Evolutionary conservation across 2,797 vertebrate species (phyloP).

Genomic region (Heliangelus exortis): DNA sequence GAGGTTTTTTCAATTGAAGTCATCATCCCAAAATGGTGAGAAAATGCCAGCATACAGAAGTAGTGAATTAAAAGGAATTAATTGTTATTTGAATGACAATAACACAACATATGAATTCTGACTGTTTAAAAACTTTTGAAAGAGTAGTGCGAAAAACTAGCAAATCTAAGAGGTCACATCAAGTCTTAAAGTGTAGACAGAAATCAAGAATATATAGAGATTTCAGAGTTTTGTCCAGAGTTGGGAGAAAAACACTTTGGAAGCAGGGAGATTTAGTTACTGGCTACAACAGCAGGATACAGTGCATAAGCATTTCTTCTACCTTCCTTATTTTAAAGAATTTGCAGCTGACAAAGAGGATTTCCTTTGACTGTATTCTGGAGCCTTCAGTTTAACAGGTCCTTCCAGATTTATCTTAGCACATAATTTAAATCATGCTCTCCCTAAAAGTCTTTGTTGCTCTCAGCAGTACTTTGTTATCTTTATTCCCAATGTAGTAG

Average conservation of each 20-base stretch:
- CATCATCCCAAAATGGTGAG: background rate
- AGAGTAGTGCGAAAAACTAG: background rate
- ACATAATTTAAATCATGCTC: rapidly evolving
- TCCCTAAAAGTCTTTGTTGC: background rate
- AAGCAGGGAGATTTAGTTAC: background rate
- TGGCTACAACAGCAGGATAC: background rate
- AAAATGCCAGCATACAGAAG: slow-evolving; percentile 28
- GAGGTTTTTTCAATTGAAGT: slow-evolving; percentile 43
- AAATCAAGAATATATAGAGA: background rate
- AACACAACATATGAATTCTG: background rate
- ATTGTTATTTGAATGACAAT: background rate
- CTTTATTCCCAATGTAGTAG: background rate
- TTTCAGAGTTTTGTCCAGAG: background rate
- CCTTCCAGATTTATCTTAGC: background rate
- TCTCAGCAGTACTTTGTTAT: background rate
- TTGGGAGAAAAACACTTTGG: background rate
- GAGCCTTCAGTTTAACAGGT: background rate
- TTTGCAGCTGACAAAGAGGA: background rate
- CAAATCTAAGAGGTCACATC: background rate
- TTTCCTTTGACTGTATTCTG: background rate
- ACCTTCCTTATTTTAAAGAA: background rate
- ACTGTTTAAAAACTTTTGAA: background rate
- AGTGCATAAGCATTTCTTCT: background rate
- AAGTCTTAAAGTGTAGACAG: background rate
- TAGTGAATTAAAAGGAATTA: slow-evolving; percentile 1